Conservation (phyloP, 2,888 invertebrate genomes). For the Galerucella nymphaeae region DNA sequence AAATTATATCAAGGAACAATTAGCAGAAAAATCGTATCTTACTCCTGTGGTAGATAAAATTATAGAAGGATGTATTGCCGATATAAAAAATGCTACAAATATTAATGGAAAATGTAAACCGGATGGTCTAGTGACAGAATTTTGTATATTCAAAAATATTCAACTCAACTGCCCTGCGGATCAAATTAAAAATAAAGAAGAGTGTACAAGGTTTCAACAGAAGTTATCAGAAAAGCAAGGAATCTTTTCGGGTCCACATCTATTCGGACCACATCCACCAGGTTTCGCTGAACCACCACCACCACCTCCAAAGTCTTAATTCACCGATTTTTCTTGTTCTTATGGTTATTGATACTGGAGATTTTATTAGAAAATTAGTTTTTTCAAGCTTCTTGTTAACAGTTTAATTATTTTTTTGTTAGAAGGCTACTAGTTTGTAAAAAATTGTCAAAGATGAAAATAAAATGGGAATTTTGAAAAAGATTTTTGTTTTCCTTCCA, state of each 20-base stretch:
- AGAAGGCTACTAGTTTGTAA: too few species aligned
- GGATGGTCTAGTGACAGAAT: conserved; percentile 56
- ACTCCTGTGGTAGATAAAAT: conserved; percentile 56
- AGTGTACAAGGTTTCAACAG: conserved; percentile 59
- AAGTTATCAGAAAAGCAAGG: conserved; percentile 55
- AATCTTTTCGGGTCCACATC: conserved; percentile 31
- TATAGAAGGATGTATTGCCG: conserved; percentile 58
- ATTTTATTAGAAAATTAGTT: neutral
- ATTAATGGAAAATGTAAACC: conserved; percentile 58
- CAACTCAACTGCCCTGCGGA: conserved; percentile 63
- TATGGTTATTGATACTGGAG: neutral
- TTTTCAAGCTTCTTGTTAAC: neutral
- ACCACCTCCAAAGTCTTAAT: neutral
- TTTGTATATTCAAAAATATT: conserved; percentile 62
- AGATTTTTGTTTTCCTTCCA: too few species aligned
- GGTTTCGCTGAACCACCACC: conserved; percentile 18
- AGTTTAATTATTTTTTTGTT: too few species aligned
- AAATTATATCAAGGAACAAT: conserved; percentile 53
- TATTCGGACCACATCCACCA: conserved; percentile 41
- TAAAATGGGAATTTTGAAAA: too few species aligned
- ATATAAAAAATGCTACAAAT: conserved; percentile 55
- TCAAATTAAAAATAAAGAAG: conserved; percentile 60
- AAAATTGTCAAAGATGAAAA: too few species aligned
- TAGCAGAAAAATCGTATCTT: conserved; percentile 58
- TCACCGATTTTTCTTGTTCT: too few species aligned